Conservation (phyloP, 2,797 vertebrate genomes). For the Enteromius afrohamiltoni region DNA sequence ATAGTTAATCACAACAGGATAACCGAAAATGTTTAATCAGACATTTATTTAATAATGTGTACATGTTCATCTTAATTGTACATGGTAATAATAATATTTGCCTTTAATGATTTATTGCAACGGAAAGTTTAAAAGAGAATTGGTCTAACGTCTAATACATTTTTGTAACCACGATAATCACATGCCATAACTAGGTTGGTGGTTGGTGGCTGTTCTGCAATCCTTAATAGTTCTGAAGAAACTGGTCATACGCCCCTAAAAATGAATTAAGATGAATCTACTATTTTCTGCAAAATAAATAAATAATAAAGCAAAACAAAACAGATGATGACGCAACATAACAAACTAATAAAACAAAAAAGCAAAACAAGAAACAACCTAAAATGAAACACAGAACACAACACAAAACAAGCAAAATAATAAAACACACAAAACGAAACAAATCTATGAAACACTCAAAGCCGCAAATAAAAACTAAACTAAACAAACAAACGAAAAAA, state of each 20-base stretch:
- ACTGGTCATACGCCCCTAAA: background rate
- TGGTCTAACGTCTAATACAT: background rate
- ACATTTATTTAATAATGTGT: background rate
- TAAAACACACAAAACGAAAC: background rate
- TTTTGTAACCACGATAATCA: background rate
- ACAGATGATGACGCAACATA: background rate
- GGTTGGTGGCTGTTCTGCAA: background rate
- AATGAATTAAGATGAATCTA: background rate
- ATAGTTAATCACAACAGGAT: background rate
- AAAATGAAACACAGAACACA: background rate
- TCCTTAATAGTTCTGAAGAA: constrained; percentile 1
- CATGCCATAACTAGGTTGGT: background rate
- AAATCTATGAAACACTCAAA: background rate
- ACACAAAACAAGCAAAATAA: background rate
- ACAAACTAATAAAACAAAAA: background rate
- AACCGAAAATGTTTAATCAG: background rate
- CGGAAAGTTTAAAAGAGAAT: background rate
- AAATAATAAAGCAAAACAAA: background rate
- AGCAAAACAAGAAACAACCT: background rate
- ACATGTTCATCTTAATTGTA: background rate
- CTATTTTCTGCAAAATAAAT: background rate
- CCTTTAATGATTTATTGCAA: background rate
- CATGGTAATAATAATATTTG: background rate
- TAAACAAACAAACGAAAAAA: background rate
- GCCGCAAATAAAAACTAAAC: background rate